Conservation (phyloP, 2,888 invertebrate genomes). For the Patella ulyssiponensis region DNA sequence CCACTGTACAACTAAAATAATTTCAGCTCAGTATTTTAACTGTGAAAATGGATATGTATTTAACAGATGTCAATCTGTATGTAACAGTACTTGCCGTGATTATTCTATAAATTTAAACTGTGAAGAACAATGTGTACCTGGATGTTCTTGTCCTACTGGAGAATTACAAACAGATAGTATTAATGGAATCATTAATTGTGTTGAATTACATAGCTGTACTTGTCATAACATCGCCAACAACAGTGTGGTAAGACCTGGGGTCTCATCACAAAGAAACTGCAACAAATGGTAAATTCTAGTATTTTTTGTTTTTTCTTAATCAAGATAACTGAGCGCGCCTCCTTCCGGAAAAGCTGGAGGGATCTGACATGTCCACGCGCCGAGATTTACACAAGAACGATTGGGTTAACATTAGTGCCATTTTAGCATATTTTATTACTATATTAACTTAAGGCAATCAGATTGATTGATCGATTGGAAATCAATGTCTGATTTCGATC, state of each 20-base stretch:
- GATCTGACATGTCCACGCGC: too few relatives aligned
- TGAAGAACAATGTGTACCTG: slow-evolving; percentile 77
- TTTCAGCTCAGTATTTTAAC: too few relatives aligned
- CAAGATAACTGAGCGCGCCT: too few relatives aligned
- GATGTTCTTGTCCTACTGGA: slow-evolving; percentile 85
- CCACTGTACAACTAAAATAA: too few relatives aligned
- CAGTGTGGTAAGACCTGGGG: slow-evolving; percentile 20
- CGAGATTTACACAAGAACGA: too few relatives aligned
- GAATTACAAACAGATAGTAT: slow-evolving; percentile 3
- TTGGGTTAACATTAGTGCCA: too few relatives aligned
- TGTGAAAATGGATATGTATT: slow-evolving; percentile 23
- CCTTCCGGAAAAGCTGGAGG: too few relatives aligned
- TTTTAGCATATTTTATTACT: too few relatives aligned
- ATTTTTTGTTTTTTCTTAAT: too few relatives aligned
- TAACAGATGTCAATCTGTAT: slow-evolving; percentile 41
- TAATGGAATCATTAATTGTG: slow-evolving; percentile 31
- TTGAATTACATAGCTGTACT: slow-evolving; percentile 27
- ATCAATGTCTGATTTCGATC: too few relatives aligned
- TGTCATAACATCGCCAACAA: slow-evolving; percentile 30
- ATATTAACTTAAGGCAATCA: too few relatives aligned
- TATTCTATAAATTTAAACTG: slow-evolving; percentile 7
- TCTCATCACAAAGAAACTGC: slow-evolving; percentile 27
- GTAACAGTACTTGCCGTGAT: slow-evolving; percentile 32
- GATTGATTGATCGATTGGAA: too few relatives aligned
- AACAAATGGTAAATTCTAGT: slow-evolving; percentile 33